phyloP scores from a whole-genome alignment of 2,113 vertebrate genomes.

The Trichomycterus rosablanca region DNA sequence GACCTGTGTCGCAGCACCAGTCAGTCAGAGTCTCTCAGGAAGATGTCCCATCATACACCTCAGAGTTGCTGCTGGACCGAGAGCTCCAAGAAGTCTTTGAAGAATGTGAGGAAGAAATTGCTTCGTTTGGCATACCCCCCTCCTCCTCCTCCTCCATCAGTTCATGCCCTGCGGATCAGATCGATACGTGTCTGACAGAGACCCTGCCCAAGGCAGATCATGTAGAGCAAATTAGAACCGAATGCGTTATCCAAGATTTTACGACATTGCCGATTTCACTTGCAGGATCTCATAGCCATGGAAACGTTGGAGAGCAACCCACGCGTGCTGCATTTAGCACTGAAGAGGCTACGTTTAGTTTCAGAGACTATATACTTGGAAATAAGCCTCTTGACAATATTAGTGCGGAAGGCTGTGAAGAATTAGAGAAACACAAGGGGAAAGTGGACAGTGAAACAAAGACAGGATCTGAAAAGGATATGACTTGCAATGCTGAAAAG shows the following conservation, averaged over 20 bases:
- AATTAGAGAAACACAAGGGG: conserved; percentile 3
- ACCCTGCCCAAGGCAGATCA: conserved; percentile 14
- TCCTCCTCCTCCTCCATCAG: conserved; percentile 25
- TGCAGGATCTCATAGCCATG: conserved; percentile 48
- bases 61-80: conserved; percentile 52
- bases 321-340: conserved; percentile 32
- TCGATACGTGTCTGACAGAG: conserved; percentile 17
- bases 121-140: conserved; percentile 52
- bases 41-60: conserved; percentile 32
- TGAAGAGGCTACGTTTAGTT: conserved; percentile 38
- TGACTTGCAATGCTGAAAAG: conserved; percentile 1
- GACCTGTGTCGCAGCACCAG: conserved; percentile 4
- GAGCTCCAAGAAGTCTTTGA: conserved; percentile 66
- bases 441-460: not conserved
- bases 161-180: conserved; percentile 23
- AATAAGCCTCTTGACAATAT: conserved; percentile 11
- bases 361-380: conserved; percentile 50
- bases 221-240: no score
- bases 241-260: no score
- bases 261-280: conserved; percentile 54
- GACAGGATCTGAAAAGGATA: no score
- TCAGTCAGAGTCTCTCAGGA: conserved; percentile 25
- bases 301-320: conserved; percentile 54
- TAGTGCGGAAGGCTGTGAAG: not conserved
- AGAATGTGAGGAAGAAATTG: conserved; percentile 72